Evolutionary conservation across 2,888 invertebrate genomes (phyloP), one percentile per base, ranked within the genome.

Genomic region (Ichneumon xanthorius): DNA sequence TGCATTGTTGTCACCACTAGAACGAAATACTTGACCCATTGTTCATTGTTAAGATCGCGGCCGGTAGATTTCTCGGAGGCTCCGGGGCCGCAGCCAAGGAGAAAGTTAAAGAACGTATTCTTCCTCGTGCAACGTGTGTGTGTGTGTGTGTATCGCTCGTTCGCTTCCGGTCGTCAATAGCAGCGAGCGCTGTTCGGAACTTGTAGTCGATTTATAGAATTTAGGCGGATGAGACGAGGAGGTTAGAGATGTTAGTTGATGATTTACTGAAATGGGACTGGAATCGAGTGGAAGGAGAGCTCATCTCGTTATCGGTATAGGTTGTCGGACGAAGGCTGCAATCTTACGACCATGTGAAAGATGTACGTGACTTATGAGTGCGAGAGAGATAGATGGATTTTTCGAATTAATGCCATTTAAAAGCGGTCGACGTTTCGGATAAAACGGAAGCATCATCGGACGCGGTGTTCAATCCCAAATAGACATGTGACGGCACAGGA

Each of bases 11-110:
- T 73, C 55, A 61, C 50, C 78, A 80, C 63, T 79, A 83, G 63
- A 80, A 86, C 3, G 58, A 88, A 80, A 80, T 87, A 88, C 88
- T 90, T 90, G 90, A 89, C 89, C 90, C 87, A 87, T 89, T 89
- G 90, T 87, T 87, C 89, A 88, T 89, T 89, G 89, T 88, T 86
- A 79, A 84, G 53, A 81, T 26, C 33, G 70, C 67, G 72, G 75
- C 67, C 67, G 68, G 75, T 79, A 73, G 68, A 82, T 81, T 76
- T 76, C 40, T 33, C 45, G 48, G 68, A 79, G 48, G 45, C 73
- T 63, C 22, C 58, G 58, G 58, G 26, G 26, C 19, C 26, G 73
- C 53, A 37, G 72, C 37, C 40, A 37, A 65, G 70, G 45, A 61
- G 37, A n/a, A 50, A 63, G 33, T 22, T 19, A 50, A 65, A 65